Percentiles rank a stretch among this genome's conserved stretches.
Conservation (phyloP, 2,113 vertebrate genomes). For the Ahaetulla prasina region DNA sequence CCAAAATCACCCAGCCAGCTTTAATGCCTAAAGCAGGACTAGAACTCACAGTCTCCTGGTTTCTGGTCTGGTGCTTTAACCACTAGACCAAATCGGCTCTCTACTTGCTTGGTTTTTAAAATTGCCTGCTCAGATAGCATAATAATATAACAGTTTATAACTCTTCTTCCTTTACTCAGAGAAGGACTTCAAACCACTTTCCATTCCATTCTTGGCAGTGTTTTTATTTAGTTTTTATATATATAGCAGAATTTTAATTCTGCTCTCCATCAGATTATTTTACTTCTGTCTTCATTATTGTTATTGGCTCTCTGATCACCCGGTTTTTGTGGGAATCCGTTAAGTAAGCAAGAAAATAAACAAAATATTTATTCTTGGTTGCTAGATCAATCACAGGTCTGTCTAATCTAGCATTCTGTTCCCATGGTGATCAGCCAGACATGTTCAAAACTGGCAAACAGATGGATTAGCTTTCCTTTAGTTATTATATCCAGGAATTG, state of each 20-base stretch:
- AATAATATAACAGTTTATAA: background rate
- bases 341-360: background rate
- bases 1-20: too few species aligned
- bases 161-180: background rate
- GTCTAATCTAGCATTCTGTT: background rate
- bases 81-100: too few species aligned
- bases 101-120: background rate
- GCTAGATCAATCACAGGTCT: background rate
- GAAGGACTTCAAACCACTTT: background rate
- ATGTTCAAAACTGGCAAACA: background rate
- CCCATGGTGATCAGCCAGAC: background rate
- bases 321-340: background rate
- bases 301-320: background rate
- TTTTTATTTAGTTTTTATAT: background rate
- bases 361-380: background rate
- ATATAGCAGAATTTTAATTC: background rate
- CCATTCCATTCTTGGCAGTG: background rate
- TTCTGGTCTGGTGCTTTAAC: too few species aligned
- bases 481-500: background rate
- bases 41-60: too few species aligned
- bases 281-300: background rate
- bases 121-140: background rate
- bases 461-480: background rate
- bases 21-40: too few species aligned
- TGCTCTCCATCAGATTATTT: background rate